These are phyloP conservation scores for Bhutanitis thaidina DNA, from an alignment of 2,888 invertebrate species.

Conservation along the genomic window DNA sequence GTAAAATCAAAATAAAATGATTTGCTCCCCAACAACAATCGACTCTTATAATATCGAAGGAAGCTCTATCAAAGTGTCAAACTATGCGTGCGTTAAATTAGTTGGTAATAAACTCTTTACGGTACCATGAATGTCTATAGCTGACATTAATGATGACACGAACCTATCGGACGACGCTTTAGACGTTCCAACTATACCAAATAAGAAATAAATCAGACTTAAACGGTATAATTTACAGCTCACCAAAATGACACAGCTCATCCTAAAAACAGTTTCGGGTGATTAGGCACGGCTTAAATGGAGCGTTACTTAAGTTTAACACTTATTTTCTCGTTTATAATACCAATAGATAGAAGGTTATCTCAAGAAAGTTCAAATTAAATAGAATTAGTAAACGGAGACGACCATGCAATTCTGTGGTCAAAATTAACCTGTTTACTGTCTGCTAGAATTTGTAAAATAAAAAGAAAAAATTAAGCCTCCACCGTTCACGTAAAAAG, in stretches of 20 bases:
- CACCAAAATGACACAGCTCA: constrained; percentile 14
- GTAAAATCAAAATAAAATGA: too few species aligned
- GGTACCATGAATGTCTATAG: constrained; percentile 6
- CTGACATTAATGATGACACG: constrained; percentile 11
- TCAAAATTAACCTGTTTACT: too few species aligned
- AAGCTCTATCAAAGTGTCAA: background rate
- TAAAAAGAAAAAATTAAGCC: too few species aligned
- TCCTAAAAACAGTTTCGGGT: constrained; percentile 15
- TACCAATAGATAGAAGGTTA: background rate
- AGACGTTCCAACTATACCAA: constrained; percentile 7
- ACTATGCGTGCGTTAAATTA: constrained; percentile 6
- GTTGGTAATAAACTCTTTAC: constrained; percentile 9
- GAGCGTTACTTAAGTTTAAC: constrained; percentile 3
- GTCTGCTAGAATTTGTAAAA: too few species aligned
- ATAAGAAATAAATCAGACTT: background rate
- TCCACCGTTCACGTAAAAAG: too few species aligned
- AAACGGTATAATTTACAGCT: background rate
- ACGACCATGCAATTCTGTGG: too few species aligned
- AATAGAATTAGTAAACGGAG: too few species aligned
- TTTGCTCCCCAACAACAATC: too few species aligned
- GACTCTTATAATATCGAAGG: too few species aligned
- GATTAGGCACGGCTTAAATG: constrained; percentile 24
- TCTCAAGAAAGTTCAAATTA: background rate
- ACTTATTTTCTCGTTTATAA: constrained; percentile 2
- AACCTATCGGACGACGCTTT: constrained; percentile 12